A percentile compares a stretch with the other conserved stretches of the same genome.
Evolutionary conservation across 2,113 vertebrate species (phyloP).

Genomic region (Crypturellus undulatus): DNA sequence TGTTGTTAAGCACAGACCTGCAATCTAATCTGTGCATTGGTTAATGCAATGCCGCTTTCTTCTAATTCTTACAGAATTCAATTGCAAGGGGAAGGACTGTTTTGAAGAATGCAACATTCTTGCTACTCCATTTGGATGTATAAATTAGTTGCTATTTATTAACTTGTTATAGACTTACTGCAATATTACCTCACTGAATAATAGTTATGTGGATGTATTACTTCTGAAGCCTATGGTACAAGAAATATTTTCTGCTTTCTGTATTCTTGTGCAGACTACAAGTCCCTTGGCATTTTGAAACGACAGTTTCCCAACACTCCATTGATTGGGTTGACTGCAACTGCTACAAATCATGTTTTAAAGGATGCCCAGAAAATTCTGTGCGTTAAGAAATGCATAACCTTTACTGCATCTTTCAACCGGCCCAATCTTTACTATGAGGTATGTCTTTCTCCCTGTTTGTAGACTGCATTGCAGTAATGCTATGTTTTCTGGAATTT

Average conservation of each 20-base stretch:
- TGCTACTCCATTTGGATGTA: neutral
- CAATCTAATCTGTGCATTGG: neutral
- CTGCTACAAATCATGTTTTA: slow-evolving; percentile 90
- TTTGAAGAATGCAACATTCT: neutral
- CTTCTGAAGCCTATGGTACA: neutral
- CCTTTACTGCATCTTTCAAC: slow-evolving; percentile 93
- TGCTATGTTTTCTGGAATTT: neutral
- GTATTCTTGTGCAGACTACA: slow-evolving; percentile 85
- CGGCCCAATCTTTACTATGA: slow-evolving; percentile 94
- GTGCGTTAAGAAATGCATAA: slow-evolving; percentile 85
- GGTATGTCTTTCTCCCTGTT: slow-evolving; percentile 70
- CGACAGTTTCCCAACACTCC: slow-evolving; percentile 91
- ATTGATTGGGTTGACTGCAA: slow-evolving; percentile 93
- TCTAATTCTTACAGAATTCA: neutral
- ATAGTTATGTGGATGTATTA: neutral
- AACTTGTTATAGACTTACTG: neutral
- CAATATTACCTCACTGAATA: neutral
- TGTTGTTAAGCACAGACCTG: neutral
- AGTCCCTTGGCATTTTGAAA: slow-evolving; percentile 94
- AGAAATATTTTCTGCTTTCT: neutral
- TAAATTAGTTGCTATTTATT: neutral
- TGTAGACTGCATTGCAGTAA: neutral
- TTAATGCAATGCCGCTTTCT: neutral
- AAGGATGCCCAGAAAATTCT: slow-evolving; percentile 94
- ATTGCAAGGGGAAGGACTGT: neutral